phyloP scores from a whole-genome alignment of 2,888 invertebrate species.

The Trachelus troglodyta region DNA sequence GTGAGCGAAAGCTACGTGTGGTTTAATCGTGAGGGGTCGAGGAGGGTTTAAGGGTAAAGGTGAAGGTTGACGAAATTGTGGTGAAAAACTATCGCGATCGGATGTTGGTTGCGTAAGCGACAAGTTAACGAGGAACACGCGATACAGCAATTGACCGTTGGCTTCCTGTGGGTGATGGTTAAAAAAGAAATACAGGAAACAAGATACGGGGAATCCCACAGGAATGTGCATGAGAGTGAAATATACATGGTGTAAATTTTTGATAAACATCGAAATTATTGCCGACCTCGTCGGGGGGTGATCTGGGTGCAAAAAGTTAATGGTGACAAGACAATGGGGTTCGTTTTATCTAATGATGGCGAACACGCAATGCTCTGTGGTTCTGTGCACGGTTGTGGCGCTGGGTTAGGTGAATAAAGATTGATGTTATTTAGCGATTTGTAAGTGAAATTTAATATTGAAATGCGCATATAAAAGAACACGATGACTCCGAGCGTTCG shows the following conservation, averaged over 20 bases:
- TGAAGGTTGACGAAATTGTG: background rate
- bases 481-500: slow-evolving; percentile 11
- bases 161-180: background rate
- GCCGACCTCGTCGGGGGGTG: too few relatives aligned
- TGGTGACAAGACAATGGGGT: background rate
- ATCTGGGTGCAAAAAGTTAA: background rate
- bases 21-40: background rate
- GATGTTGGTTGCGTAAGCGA: background rate
- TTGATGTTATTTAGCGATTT: background rate
- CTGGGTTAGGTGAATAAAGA: background rate
- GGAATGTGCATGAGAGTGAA: background rate
- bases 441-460: background rate
- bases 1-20: background rate
- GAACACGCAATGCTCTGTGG: background rate
- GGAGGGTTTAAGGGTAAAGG: background rate
- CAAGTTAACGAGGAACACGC: background rate
- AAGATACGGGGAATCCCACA: background rate
- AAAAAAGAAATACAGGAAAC: background rate
- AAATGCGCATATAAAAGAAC: background rate
- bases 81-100: background rate
- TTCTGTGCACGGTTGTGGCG: background rate
- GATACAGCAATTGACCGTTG: background rate
- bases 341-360: background rate
- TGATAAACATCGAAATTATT: background rate
- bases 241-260: background rate